A percentile compares a stretch with the other conserved stretches of the same genome.
Conservation (phyloP, 2,113 vertebrate genomes). For the Thamnaconus septentrionalis region DNA sequence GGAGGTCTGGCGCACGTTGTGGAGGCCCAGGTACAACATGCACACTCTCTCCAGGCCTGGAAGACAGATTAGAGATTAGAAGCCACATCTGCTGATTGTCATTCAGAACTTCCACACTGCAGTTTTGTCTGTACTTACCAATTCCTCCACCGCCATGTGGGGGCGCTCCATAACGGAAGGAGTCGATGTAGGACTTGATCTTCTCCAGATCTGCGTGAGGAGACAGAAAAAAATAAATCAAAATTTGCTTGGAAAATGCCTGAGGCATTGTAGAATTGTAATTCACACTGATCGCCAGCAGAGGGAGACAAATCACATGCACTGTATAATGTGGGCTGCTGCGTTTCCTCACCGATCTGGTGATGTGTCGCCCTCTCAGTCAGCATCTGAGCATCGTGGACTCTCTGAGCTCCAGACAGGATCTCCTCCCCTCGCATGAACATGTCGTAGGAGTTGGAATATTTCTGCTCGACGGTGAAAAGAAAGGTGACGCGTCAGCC, state of each 20-base stretch:
- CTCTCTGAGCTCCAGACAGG: slow-evolving; percentile 94
- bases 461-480: slow-evolving; percentile 79
- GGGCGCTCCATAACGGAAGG: slow-evolving; percentile 94
- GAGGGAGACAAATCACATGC: slow-evolving; percentile 43
- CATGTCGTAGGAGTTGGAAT: slow-evolving; percentile 98
- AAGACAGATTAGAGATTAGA: slow-evolving; percentile 1
- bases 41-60: slow-evolving; percentile 96
- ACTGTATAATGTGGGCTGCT: background rate
- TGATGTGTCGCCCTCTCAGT: slow-evolving; percentile 92
- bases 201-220: slow-evolving; percentile 89
- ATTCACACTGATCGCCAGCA: background rate
- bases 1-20: slow-evolving; percentile 96
- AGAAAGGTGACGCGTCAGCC: background rate
- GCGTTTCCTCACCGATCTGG: slow-evolving; percentile 81
- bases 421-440: slow-evolving; percentile 99
- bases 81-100: too few species aligned
- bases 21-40: slow-evolving; percentile 95
- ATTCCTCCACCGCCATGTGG: slow-evolving; percentile 97
- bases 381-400: slow-evolving; percentile 92
- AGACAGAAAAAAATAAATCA: background rate
- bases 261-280: background rate
- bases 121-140: slow-evolving; percentile 73
- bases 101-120: background rate
- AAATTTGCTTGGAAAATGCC: background rate
- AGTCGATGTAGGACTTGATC: slow-evolving; percentile 97